Percentiles rank a stretch among this genome's conserved stretches.
Evolutionary conservation across 1,140 invertebrate genomes (phyloP).

Genomic region (Pachypeltis micranthus): DNA sequence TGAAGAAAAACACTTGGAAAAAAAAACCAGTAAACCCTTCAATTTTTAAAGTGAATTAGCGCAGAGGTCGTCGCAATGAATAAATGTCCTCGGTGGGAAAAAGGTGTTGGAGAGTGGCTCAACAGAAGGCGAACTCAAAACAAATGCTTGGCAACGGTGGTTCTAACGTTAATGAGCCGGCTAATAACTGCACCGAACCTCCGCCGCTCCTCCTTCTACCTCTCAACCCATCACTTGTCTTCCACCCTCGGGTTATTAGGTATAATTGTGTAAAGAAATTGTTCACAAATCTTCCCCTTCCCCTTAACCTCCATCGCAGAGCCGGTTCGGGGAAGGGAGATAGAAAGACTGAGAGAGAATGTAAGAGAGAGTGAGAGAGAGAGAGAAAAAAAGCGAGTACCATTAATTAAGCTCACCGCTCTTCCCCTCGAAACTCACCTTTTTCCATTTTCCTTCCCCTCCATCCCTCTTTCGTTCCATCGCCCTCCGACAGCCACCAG

Average conservation of each 20-base stretch:
- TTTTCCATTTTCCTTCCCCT: background rate
- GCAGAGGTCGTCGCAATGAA: no score
- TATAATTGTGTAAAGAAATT: slow-evolving; percentile 22
- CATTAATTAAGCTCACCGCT: slow-evolving; percentile 23
- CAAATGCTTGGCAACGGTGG: slow-evolving; percentile 4
- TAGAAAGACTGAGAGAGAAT: no score
- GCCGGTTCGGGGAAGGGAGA: background rate
- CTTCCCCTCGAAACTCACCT: background rate
- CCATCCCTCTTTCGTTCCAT: background rate
- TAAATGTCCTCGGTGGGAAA: no score
- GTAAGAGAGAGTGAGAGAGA: slow-evolving; percentile 21
- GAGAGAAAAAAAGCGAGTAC: slow-evolving; percentile 20
- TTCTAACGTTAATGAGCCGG: slow-evolving; percentile 13
- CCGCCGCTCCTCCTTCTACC: slow-evolving; percentile 24
- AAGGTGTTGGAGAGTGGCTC: no score
- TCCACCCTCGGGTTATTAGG: slow-evolving; percentile 22
- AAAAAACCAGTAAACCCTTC: no score
- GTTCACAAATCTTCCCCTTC: slow-evolving; percentile 24
- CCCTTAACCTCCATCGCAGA: background rate
- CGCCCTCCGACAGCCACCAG: background rate
- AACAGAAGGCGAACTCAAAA: no score
- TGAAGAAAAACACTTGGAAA: no score
- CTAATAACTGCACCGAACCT: slow-evolving; percentile 33
- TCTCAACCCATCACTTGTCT: no score
- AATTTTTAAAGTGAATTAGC: no score